These are phyloP conservation scores for Muscina levida DNA, from an alignment of 2,888 invertebrate genomes.

Conservation along the genomic window DNA sequence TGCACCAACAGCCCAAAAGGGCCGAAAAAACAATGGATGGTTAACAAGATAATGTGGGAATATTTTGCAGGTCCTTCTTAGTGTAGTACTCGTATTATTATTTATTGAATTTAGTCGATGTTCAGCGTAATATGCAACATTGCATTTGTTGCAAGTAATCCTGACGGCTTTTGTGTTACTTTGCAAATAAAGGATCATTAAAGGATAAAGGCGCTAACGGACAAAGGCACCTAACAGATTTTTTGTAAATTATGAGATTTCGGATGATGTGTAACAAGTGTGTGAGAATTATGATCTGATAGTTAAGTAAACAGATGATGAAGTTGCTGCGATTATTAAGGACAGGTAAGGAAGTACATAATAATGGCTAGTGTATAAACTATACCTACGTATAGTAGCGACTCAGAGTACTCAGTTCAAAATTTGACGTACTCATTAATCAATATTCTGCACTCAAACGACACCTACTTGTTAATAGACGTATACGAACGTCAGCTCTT, in stretches of 20 bases:
- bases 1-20: background rate
- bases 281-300: conserved; percentile 19
- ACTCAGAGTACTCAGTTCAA: too few relatives aligned
- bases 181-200: conserved; percentile 32
- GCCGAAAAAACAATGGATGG: conserved; percentile 17
- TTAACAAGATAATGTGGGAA: conserved; percentile 52
- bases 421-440: too few relatives aligned
- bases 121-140: conserved; percentile 55
- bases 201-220: conserved; percentile 22
- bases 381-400: too few relatives aligned
- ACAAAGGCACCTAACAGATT: conserved; percentile 44
- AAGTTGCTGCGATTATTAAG: too few relatives aligned
- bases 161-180: background rate
- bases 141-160: conserved; percentile 43
- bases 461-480: too few relatives aligned
- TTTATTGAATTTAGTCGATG: background rate
- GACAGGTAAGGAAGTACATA: too few relatives aligned
- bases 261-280: background rate
- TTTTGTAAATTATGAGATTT: conserved; percentile 24
- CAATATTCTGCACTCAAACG: too few relatives aligned
- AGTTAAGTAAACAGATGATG: conserved; percentile 1
- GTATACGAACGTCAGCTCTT: too few relatives aligned
- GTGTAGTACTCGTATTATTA: background rate
- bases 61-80: conserved; percentile 18
- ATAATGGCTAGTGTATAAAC: too few relatives aligned